Evolutionary conservation across 2,113 vertebrate species (phyloP).

Genomic region (Penelope pileata): DNA sequence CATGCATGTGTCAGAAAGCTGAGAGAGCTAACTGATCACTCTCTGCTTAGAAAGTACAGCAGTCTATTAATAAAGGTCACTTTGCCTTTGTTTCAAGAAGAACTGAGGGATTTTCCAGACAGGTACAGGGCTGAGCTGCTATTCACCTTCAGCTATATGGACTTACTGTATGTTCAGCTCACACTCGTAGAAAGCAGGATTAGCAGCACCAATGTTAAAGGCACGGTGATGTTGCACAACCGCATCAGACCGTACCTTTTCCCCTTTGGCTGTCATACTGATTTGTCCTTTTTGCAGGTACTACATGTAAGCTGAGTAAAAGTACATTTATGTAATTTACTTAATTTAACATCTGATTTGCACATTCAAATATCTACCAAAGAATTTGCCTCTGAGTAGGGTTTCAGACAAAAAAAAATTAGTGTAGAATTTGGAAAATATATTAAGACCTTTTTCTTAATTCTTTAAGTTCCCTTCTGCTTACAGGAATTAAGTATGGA

Average conservation of each 20-base stretch:
- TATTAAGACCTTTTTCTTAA: slow-evolving; percentile 62
- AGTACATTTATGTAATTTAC: background rate
- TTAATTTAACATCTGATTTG: slow-evolving; percentile 33
- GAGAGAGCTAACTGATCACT: background rate
- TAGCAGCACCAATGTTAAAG: background rate
- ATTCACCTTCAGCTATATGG: background rate
- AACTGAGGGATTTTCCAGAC: background rate
- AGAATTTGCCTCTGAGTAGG: background rate
- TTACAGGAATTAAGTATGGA: slow-evolving; percentile 68
- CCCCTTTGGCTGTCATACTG: background rate
- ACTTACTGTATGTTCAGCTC: background rate
- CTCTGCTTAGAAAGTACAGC: background rate
- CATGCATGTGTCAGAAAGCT: background rate
- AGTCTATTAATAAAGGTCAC: background rate
- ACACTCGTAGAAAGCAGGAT: background rate
- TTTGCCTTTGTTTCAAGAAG: background rate
- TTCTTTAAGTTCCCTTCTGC: slow-evolving; percentile 54
- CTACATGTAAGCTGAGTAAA: background rate
- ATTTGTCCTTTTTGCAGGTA: background rate
- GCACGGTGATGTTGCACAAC: background rate
- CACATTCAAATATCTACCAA: slow-evolving; percentile 17
- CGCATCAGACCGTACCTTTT: background rate
- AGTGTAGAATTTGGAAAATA: slow-evolving; percentile 40
- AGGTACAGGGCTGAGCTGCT: background rate
- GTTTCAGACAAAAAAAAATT: background rate